These are phyloP conservation scores for Ruditapes philippinarum DNA, from an alignment of 1,140 invertebrate genomes.

Conservation along the genomic window DNA sequence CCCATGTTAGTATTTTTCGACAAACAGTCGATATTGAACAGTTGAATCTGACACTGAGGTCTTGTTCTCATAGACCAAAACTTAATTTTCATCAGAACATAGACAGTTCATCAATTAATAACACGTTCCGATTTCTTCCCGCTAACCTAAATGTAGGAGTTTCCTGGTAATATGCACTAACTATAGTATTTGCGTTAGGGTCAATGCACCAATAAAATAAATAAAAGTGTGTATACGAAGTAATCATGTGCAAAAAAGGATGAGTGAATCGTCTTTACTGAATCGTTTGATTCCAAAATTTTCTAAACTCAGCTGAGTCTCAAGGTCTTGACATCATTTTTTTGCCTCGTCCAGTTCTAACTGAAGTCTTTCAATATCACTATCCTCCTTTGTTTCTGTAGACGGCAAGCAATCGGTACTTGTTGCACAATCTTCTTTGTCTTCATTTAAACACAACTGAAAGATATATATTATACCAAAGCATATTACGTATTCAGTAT, in stretches of 20 bases:
- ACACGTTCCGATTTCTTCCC: slow-evolving; percentile 39
- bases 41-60: slow-evolving; percentile 67
- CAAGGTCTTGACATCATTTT: neutral
- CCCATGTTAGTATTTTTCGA: slow-evolving; percentile 72
- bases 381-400: neutral
- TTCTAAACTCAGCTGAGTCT: slow-evolving; percentile 15
- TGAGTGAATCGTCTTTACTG: too few species aligned
- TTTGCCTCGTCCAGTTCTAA: neutral
- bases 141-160: neutral
- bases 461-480: neutral
- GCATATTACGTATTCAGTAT: too few species aligned
- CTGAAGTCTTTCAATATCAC: neutral
- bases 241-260: neutral
- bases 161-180: slow-evolving; percentile 60
- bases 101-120: slow-evolving; percentile 65
- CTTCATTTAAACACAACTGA: too few species aligned
- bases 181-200: slow-evolving; percentile 32
- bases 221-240: neutral
- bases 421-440: neutral
- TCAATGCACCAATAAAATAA: slow-evolving; percentile 39
- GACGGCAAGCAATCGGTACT: neutral
- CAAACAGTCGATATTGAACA: slow-evolving; percentile 60
- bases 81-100: slow-evolving; percentile 70
- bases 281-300: too few species aligned
- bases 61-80: slow-evolving; percentile 60